Base-by-base conservation (phyloP, 2,113 vertebrate genomes). In the Empidonax alnorum region DNA sequence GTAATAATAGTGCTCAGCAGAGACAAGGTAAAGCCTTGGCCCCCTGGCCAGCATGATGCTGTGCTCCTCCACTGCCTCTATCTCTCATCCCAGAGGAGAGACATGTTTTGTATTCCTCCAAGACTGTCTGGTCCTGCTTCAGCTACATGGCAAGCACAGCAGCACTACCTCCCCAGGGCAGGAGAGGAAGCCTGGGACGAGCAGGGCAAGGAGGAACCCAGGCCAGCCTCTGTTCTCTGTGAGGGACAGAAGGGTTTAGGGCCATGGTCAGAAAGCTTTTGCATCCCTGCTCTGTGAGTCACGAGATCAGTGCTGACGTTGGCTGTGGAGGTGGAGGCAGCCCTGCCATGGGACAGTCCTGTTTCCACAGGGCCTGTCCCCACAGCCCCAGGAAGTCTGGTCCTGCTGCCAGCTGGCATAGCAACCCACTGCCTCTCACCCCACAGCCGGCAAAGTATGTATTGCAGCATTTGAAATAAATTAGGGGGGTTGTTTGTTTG, bases 221-320 rank as follows among this genome's bases (percentile, higher is more conserved):
- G 18, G 33, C 12, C 16, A 39, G 15, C 46, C 21, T 53, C 49
- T 22, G 50, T 30, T 18, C 0, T 10, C 25, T 2, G 0, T 0
- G 1, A 20, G 13, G 19, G 9, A 28, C 7, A 37, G 31, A 7
- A 76, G 19, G 4, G 3, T 28, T 14, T 50, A 33, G 61, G 46
- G 47, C 56, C 0, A 0, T 3, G 17, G 18, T 27, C 19, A 47
- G 11, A 37, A 85, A 68, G 35, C 6, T 0, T 39, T 55, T 28
- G 19, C 7, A 21, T 3, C 79, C 53, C 62, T 61, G 41, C 67
- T 15, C 44, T 33, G 46, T 50, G 49, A 89, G 81, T 37, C 10
- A 15, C 0, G 0, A 19, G 20, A 19, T 44, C n/a, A 68, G 39
- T 0, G 0, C 73, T 13, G 2, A 6, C 14, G 4, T 0, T 2